Evolutionary conservation across 2,113 vertebrate species (phyloP).

Genomic region (Corythaixoides concolor): DNA sequence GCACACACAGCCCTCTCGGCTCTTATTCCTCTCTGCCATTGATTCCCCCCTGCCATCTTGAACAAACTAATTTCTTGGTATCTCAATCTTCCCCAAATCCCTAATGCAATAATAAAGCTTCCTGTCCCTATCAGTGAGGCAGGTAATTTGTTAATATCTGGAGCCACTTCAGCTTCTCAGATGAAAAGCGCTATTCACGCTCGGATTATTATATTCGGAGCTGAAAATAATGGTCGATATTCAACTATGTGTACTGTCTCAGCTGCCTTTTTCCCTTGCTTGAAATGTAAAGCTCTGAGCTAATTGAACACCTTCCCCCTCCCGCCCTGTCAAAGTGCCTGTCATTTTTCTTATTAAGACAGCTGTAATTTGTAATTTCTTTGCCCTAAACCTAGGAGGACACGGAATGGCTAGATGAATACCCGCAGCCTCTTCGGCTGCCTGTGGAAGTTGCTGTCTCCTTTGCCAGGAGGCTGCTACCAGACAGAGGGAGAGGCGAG

Average conservation of each 20-base stretch:
- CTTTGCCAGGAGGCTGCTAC: background rate
- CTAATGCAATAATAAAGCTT: background rate
- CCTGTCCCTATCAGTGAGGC: background rate
- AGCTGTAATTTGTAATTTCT: background rate
- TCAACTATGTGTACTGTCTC: background rate
- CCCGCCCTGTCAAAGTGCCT: background rate
- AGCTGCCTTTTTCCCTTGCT: background rate
- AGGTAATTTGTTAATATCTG: background rate
- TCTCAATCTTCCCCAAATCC: background rate
- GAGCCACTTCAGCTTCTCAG: background rate
- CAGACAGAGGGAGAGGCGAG: accelerated
- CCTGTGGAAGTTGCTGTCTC: background rate
- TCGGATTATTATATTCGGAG: background rate
- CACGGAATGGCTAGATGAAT: background rate
- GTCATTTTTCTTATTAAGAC: background rate
- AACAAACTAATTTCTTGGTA: background rate
- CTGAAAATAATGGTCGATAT: background rate
- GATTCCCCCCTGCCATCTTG: background rate
- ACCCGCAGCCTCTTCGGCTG: background rate
- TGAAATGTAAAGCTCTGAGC: background rate
- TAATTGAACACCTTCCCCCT: background rate
- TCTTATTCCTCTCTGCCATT: background rate
- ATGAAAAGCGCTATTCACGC: background rate
- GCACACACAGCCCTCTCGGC: accelerated
- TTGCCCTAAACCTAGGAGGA: background rate